Conservation (phyloP, 2,888 invertebrate species). For the Epinotia demarniana region DNA sequence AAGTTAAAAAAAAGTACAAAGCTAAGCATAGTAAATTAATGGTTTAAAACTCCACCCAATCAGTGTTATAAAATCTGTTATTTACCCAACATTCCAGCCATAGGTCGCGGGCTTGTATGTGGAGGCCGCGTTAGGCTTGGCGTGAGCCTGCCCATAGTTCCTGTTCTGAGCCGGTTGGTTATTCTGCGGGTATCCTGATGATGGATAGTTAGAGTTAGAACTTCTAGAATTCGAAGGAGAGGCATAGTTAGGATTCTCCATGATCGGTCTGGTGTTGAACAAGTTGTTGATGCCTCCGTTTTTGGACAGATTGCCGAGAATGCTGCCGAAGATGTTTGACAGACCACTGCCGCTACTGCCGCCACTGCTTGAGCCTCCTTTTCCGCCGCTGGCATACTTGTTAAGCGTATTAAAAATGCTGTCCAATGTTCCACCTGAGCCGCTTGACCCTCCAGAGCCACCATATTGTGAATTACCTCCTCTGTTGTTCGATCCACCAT, state of each 20-base stretch:
- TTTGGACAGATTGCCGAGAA: constrained; percentile 72
- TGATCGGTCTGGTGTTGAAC: constrained; percentile 77
- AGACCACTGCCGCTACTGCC: constrained; percentile 61
- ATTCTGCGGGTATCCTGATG: constrained; percentile 73
- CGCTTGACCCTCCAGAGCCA: constrained; percentile 43
- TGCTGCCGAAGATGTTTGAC: constrained; percentile 72
- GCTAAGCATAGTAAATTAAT: constrained; percentile 51
- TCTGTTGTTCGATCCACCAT: constrained; percentile 51
- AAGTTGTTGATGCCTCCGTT: constrained; percentile 66
- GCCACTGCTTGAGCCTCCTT: constrained; percentile 49
- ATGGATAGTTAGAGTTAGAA: constrained; percentile 73
- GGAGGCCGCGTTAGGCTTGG: constrained; percentile 63
- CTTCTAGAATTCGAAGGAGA: constrained; percentile 72
- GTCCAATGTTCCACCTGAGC: constrained; percentile 59
- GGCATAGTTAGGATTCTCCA: constrained; percentile 77
- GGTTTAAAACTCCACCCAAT: constrained; percentile 57
- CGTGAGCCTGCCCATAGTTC: constrained; percentile 70
- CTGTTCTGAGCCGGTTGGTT: constrained; percentile 69
- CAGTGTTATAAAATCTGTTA: constrained; percentile 50
- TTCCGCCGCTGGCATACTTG: constrained; percentile 64
- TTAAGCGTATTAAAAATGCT: constrained; percentile 64
- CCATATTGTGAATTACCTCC: constrained; percentile 43
- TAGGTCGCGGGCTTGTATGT: constrained; percentile 73
- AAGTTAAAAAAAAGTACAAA: constrained; percentile 30
- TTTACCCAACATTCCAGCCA: constrained; percentile 82